Base-by-base conservation (phyloP, 2,888 invertebrate genomes). In the Stenichneumon culpator region DNA sequence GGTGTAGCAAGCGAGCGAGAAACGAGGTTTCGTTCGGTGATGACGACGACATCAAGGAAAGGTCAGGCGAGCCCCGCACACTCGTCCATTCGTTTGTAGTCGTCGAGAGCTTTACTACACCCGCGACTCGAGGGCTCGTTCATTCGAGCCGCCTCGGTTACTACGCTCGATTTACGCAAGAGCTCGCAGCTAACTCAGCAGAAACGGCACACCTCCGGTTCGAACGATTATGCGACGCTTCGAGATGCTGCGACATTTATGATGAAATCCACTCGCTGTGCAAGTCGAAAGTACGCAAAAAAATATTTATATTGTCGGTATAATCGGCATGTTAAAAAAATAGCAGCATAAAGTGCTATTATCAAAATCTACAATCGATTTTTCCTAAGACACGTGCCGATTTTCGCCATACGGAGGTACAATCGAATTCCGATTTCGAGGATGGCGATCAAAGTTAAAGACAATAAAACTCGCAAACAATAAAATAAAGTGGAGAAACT, bases 21-120 rank as follows among this genome's bases (percentile, higher is more conserved):
- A 75, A 52, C 52, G 52, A 67, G 75, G 75, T 50, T 79, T 79
- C 70, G 39, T 79, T 79, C 54, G 79, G 79, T 19, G 69, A 80
- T 68, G 73, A 80, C 80, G 79, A 63, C 79, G 44, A 60, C 68
- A 73, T 80, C 67, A 60, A 68, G 73, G 80, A 80, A 80, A 80
- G 80, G 80, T 80, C 80, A 80, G 80, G 80, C 80, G 79, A 72
- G 50, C 16, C 28, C 60, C 54, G 22, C 39, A 79, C 60, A 32
- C 79, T 16, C 67, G 52, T 22, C 25, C 54, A 57, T 25, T 54
- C 36, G 14, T 47, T 79, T 19, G 39, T 77, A 22, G 19, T 54
- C 25, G 54, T 75, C 75, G 75, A 32, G 65, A 9, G 19, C 11
- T 72, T 75, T 75, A 67, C 75, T 72, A 63, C 72, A 52, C 39